A percentile compares a stretch with the other conserved stretches of the same genome.
Conservation (phyloP, 2,797 vertebrate genomes). For the Lepilemur septentrionalis region DNA sequence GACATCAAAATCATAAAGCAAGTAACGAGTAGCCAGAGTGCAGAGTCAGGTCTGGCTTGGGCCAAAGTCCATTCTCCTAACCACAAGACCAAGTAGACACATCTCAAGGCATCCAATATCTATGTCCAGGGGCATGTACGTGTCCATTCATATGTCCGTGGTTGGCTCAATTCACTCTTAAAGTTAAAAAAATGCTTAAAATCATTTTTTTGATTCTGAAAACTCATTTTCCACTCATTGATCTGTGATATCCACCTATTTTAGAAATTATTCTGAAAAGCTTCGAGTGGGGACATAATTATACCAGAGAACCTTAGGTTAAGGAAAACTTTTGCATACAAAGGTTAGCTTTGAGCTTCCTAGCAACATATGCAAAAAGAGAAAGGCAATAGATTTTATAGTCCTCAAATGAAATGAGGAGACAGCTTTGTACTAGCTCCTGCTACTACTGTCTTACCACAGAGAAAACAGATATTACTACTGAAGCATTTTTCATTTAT, state of each 20-base stretch:
- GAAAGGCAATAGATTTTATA: background rate
- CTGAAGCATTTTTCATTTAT: background rate
- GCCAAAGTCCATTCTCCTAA: background rate
- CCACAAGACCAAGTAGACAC: background rate
- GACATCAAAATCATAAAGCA: background rate
- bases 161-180: background rate
- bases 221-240: background rate
- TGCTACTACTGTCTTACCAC: background rate
- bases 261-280: background rate
- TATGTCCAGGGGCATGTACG: accelerated
- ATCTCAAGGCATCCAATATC: background rate
- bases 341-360: background rate
- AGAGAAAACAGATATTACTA: background rate
- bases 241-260: background rate
- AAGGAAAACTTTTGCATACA: background rate
- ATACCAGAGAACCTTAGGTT: background rate
- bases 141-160: no score
- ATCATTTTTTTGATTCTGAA: background rate
- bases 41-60: background rate
- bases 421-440: background rate
- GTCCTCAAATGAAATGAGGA: background rate
- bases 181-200: background rate
- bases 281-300: background rate
- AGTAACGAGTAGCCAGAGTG: background rate
- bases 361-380: background rate